Evolutionary conservation across 2,113 vertebrate genomes (phyloP), one percentile per base, ranked within the genome.

Genomic region (Proterorhinus semilunaris): DNA sequence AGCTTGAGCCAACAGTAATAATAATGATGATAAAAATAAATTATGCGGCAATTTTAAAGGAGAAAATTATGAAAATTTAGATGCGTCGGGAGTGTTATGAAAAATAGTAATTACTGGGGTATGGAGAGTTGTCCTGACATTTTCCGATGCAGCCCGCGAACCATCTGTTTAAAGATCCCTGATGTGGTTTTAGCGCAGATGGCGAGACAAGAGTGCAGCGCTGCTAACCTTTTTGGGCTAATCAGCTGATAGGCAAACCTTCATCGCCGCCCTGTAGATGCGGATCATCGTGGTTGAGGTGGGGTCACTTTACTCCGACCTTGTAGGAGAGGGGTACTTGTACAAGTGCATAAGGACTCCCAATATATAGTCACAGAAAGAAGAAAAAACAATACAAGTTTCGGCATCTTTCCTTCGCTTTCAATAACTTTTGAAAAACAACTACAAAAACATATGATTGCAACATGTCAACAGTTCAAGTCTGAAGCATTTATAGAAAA

Each of bases 141-240:
- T 92, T 92, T 91, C 88, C 66, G 62, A 81, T 80, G 80, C 82
- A 84, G 83, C 81, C 71, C 87, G 84, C 88, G 59, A 89, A 89
- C 91, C 90, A 93, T 93, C 92, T 93, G 90, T 84, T 90, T 87
- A 87, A 89, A 87, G 87, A 87, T 92, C 91, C 86, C 90, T 86
- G 82, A 88, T 88, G 90, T 85, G 86, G 87, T 76, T 12, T 79
- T 81, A 74, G 78, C 80, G 72, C 91, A 91, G 89, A 91, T 91
- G 90, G 89, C 57, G 74, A 86, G 86, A 89, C 85, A 80, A 85
- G 84, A 85, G 67, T 52, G 65, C 63, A 5, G 75, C 79, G 87
- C 85, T 81, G 65, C 81, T 88, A 92, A 91, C 91, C 91, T 92
- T 91, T 90, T 73, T 81, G 85, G 27, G 87, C 84, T 90, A 87